Base-by-base conservation (phyloP, 2,113 vertebrate species). In the Dasyurus viverrinus region DNA sequence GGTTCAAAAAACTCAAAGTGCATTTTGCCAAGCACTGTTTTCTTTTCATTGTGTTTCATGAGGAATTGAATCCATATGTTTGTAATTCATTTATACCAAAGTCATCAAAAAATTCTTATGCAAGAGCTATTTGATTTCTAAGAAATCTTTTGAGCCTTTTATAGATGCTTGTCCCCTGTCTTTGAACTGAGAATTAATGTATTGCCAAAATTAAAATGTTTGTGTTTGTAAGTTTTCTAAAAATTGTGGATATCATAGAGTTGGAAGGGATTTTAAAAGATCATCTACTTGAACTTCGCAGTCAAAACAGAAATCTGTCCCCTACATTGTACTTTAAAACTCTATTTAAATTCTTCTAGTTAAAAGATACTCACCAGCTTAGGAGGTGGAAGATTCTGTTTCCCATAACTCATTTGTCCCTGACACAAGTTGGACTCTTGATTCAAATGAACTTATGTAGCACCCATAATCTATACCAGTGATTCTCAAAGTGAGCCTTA, bases 61-160 rank as follows among this genome's bases (percentile, higher is more conserved):
- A 95, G 54, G 97, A 96, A 97, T 95, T 93, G 97, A 95, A 97
- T 94, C 95, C 96, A 96, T 95, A 93, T 97, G 97, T 95, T 97
- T 97, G 92, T 93, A 92, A 97, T 97, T 97, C 97, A 94, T 97
- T 96, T 97, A 93, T 95, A 95, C 48, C 97, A 96, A 93, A 95
- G 68, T 95, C 98, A 97, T 97, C 96, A 97, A 97, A 96, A 93
- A 91, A 60, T 95, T 96, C 95, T 98, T 98, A 92, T 55, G 90
- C 94, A 97, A 94, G 50, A 95, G 53, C 55, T 94, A 94, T 96
- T 96, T 97, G 96, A 97, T 97, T 98, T 95, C 97, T 97, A 96
- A 98, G 97, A 97, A 97, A 97, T 96, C 91, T 93, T 94, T 95
- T 93, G 60, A 91, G 60, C 53, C 93, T 97, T 97, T 97, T 96